Percentiles rank a stretch among this genome's conserved stretches.
Conservation (phyloP, 2,888 invertebrate species). For the Spatulosminthurus flaviceps region DNA sequence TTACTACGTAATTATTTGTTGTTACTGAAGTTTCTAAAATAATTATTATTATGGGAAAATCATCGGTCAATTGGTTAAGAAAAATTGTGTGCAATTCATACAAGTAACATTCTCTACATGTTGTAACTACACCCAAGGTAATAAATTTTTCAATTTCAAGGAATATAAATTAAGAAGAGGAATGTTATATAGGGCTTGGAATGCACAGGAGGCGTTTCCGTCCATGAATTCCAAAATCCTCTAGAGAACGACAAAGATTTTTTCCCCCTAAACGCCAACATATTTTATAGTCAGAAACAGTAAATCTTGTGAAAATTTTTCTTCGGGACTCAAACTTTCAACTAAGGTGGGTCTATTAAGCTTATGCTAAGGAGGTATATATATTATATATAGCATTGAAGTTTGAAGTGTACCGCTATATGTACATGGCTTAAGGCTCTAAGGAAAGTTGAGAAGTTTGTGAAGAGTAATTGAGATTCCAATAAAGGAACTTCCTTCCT, state of each 20-base stretch:
- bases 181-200: background rate
- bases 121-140: background rate
- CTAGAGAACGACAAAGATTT: background rate
- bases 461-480: constrained; percentile 13
- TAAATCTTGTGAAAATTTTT: background rate
- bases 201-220: background rate
- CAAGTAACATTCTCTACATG: background rate
- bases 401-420: no score
- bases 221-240: background rate
- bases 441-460: background rate
- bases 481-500: background rate
- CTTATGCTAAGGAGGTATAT: no score
- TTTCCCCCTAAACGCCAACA: background rate
- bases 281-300: background rate
- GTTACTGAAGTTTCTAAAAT: no score
- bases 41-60: no score
- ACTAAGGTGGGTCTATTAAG: no score
- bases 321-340: background rate
- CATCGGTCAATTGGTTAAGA: no score
- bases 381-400: no score
- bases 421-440: background rate
- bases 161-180: background rate
- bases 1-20: no score
- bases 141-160: background rate
- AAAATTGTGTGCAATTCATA: background rate